Percentiles rank a stretch among this genome's conserved stretches.
Conservation (phyloP, 2,888 invertebrate genomes). For the Sminthurinus aureus region DNA sequence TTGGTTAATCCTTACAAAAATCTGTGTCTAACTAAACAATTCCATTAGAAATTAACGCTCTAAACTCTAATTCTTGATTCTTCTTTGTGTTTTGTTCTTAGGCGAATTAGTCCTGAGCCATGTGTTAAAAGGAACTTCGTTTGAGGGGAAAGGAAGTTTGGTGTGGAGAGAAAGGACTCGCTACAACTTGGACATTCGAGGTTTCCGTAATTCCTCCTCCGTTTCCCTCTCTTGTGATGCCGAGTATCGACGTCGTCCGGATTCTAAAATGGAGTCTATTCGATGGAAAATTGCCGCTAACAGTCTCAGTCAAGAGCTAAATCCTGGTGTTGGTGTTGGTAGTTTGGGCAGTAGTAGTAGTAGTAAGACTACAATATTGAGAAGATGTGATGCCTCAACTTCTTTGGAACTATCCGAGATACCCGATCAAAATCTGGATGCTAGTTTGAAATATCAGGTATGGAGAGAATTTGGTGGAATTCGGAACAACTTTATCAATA, state of each 20-base stretch:
- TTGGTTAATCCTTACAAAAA: not conserved
- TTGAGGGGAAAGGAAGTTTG: constrained; percentile 42
- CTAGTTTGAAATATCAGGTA: constrained; percentile 73
- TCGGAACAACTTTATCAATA: no score
- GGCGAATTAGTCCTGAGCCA: constrained; percentile 42
- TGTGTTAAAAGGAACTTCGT: constrained; percentile 2
- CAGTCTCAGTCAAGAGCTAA: constrained; percentile 64
- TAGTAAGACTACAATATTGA: no score
- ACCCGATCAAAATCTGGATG: constrained; percentile 75
- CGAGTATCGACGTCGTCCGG: constrained; percentile 35
- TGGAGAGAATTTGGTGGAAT: no score
- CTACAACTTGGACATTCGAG: constrained; percentile 39
- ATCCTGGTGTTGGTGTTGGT: not conserved
- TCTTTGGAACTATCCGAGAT: constrained; percentile 79
- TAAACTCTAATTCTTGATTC: not conserved
- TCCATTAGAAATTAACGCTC: no score
- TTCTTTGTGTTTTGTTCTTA: not conserved
- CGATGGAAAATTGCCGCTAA: constrained; percentile 63
- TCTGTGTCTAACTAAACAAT: not conserved
- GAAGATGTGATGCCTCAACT: constrained; percentile 71
- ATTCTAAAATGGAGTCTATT: constrained; percentile 37
- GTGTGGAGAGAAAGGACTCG: constrained; percentile 13
- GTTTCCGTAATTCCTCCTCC: constrained; percentile 44
- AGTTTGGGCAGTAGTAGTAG: constrained; percentile 52
- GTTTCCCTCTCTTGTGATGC: constrained; percentile 36